Evolutionary conservation across 2,888 invertebrate genomes (phyloP), one percentile per base, ranked within the genome.

Genomic region (Micoletzkya japonica): DNA sequence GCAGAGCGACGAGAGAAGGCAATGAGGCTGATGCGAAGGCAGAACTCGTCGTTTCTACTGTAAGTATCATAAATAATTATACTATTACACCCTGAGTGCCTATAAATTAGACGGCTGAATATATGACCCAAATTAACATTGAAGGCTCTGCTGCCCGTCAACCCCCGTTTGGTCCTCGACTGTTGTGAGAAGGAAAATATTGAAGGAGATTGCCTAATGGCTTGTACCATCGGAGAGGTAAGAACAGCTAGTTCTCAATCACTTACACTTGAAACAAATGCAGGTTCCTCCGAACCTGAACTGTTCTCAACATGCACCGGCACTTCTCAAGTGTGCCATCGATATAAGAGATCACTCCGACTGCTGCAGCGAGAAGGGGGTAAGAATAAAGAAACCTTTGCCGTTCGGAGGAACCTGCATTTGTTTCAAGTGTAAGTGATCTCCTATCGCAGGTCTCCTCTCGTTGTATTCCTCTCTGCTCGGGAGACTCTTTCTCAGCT

Each of bases 311-410:
- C 74, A 73, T 60, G 72, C 75, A 0, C 30, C 57, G 14, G 52
- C 73, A 10, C 67, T 77, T 28, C 73, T 79, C 32, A 77, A 76
- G 66, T 79, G 79, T 54, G 76, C 79, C 3, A 54, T 70, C 1
- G 77, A 77, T 52, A 66, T 72, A n/a, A 70, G 74, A 7, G 79
- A 79, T 67, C 79, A 79, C 69, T 73, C 75, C 6, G 79, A 79
- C 39, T 79, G 79, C 52, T 79, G 79, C 56, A 58, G 73, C 2
- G 70, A 64, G 10, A 64, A 66, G 24, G 72, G 73, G 7, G 76
- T 79, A 4, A 28, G 32, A 24, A n/a, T n/a, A 32, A 6, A 36
- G 10, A 59, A 59, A 59, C 28, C 7, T 36, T 10, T 10, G 60
- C 72, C 1, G 52, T 61, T 10, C 70, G 73, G 39, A 56, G 28